Base-by-base conservation (phyloP, 2,797 vertebrate genomes). In the Betta splendens region DNA sequence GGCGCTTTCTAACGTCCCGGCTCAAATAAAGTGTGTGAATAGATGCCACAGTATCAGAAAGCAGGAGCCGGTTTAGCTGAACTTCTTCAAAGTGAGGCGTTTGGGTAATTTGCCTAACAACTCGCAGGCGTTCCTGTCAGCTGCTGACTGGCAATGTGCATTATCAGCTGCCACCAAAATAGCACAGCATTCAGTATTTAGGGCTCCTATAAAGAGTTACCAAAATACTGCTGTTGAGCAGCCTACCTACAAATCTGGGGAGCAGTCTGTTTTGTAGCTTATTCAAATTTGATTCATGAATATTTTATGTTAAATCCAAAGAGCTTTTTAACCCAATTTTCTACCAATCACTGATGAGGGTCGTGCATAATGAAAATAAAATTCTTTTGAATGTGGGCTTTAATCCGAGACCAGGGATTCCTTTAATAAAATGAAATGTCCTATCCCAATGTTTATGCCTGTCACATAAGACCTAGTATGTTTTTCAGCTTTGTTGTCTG, bases 241-340 rank as follows among this genome's bases (percentile, higher is more conserved):
- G 72, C 59, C 59, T 79, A 77, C 79, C 72, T 71, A 70, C 53
- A 83, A 80, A 87, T 87, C 84, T 55, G 66, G 47, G 47, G 48
- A 61, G 84, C 70, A 76, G 66, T 80, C 77, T 77, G 53, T 85
- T 78, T 79, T 85, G 68, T 72, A 81, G 84, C 81, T 88, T 89
- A 87, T 88, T 90, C 81, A 86, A 84, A 89, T 90, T 72, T 52
- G 60, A 81, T 63, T 89, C 85, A 88, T 90, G 77, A 85, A 91
- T 90, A 89, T 89, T 91, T 84, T 53, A 88, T 88, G 49, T 71
- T 47, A 49, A 60, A 81, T 86, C 80, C 78, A 78, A 86, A 85
- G 75, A 57, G n/a, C 65, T 74, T 72, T 87, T 85, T 85, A 89
- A 83, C 85, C 77, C 79, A 25, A 69, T 80, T 83, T 86, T 73